These are phyloP conservation scores for Aleiodes sp. DNA, from an alignment of 1,140 invertebrate species.

Conservation along the genomic window DNA sequence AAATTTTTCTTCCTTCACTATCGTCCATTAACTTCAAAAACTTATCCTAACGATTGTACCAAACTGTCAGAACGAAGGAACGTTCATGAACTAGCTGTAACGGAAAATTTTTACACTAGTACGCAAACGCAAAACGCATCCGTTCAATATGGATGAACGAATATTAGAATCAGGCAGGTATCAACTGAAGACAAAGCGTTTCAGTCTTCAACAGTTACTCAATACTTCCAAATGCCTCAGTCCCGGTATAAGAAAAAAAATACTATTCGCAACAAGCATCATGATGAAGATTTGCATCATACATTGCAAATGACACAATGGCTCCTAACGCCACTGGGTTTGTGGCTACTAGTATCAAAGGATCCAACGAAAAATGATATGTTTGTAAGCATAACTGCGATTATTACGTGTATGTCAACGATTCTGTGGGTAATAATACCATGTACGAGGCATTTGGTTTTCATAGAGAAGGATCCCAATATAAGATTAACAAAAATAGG, in stretches of 20 bases:
- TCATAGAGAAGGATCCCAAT: slow-evolving; percentile 11
- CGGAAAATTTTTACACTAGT: neutral
- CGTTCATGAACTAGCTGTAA: too few species aligned
- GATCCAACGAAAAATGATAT: slow-evolving; percentile 8
- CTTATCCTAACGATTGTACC: too few species aligned
- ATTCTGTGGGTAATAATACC: neutral
- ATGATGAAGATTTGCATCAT: neutral
- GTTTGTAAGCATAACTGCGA: neutral
- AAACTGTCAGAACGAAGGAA: too few species aligned
- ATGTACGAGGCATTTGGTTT: neutral
- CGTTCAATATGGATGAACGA: neutral
- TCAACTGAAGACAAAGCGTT: neutral
- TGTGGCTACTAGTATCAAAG: neutral
- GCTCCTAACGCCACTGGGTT: neutral
- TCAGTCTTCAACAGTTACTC: neutral
- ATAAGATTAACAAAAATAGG: slow-evolving; percentile 8
- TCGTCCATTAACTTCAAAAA: too few species aligned
- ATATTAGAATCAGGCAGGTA: neutral
- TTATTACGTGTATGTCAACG: neutral
- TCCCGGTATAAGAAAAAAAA: neutral
- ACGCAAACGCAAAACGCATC: neutral
- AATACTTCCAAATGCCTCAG: neutral
- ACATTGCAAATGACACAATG: neutral
- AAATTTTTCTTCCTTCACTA: too few species aligned
- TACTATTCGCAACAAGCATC: neutral